Conservation (phyloP, 2,113 vertebrate genomes). For the Taurulus bubalis region DNA sequence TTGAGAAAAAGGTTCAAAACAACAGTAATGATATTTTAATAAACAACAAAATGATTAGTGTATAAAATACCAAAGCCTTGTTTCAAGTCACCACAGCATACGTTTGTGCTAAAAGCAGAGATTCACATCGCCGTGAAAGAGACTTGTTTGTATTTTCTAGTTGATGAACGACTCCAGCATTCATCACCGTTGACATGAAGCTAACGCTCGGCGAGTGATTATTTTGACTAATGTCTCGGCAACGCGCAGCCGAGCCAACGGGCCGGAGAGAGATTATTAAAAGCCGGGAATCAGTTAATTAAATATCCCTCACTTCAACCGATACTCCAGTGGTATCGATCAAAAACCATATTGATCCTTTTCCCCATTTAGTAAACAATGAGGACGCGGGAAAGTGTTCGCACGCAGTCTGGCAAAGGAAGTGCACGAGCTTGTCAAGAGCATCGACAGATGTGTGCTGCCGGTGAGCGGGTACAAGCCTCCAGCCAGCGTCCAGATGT, state of each 20-base stretch:
- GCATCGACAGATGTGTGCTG: not conserved
- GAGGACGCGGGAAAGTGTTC: not conserved
- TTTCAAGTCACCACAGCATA: not conserved
- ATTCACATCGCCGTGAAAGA: not conserved
- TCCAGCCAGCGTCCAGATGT: too few relatives aligned
- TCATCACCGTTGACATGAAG: conserved; percentile 10
- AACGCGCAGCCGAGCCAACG: not conserved
- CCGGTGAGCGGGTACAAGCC: too few relatives aligned
- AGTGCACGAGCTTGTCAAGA: not conserved
- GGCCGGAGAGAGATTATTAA: conserved; percentile 17
- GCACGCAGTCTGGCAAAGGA: not conserved
- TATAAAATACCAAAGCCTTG: not conserved
- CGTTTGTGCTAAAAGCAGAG: not conserved
- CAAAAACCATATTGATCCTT: not conserved
- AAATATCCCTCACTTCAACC: not conserved
- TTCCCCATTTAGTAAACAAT: not conserved
- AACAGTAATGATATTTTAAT: not conserved
- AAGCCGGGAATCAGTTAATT: not conserved
- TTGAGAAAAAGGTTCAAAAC: not conserved
- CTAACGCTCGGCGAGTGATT: not conserved
- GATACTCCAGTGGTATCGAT: not conserved
- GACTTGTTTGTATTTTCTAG: not conserved
- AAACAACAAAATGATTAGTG: not conserved
- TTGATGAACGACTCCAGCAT: conserved; percentile 15
- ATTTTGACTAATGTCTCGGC: conserved; percentile 31